Evolutionary conservation across 2,797 vertebrate species (phyloP).

Genomic region (Craterocephalus amniculus): DNA sequence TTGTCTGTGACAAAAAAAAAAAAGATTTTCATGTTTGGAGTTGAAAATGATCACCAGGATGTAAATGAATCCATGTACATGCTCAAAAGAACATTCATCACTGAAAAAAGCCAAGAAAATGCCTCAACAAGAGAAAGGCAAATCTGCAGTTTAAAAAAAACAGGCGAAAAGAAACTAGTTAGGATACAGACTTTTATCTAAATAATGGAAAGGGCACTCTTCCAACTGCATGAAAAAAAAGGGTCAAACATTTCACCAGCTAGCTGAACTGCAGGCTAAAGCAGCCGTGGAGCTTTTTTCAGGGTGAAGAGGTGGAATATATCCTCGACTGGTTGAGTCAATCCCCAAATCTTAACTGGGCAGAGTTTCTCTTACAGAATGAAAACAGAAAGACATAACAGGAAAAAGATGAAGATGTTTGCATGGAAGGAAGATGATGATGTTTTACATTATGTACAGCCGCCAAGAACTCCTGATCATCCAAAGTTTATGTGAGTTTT

Average conservation of each 20-base stretch:
- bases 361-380: background rate
- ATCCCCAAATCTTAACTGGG: conserved; percentile 1
- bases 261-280: background rate
- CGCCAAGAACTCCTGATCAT: background rate
- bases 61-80: background rate
- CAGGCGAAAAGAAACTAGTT: background rate
- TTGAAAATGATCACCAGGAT: background rate
- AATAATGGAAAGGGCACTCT: background rate
- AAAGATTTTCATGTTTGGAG: background rate
- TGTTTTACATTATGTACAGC: background rate
- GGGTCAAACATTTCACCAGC: background rate
- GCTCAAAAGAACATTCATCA: background rate
- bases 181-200: background rate
- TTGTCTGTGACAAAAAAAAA: background rate
- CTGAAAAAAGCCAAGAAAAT: background rate
- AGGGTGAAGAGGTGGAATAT: background rate
- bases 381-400: conserved; percentile 3
- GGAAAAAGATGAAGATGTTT: conserved; percentile 1
- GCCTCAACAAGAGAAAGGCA: background rate
- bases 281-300: background rate
- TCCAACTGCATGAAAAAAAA: background rate
- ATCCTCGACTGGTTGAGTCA: background rate
- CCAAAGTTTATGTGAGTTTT: background rate
- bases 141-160: background rate
- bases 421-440: background rate